Base-by-base conservation (phyloP, 2,113 vertebrate species). In the Rhombomys opimus region DNA sequence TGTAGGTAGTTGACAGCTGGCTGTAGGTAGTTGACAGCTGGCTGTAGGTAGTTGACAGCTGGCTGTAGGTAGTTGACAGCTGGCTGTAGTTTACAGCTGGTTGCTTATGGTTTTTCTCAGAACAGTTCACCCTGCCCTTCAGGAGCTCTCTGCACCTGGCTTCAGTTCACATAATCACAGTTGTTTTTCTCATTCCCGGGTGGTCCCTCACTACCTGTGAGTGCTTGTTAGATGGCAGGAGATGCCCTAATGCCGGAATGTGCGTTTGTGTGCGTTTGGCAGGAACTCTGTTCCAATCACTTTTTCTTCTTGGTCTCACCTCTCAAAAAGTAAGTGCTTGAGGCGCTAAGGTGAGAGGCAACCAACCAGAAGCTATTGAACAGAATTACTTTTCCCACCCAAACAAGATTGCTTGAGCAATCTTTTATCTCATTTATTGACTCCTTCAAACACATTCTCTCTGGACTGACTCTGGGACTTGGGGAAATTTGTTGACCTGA, bases 261-360 rank as follows among this genome's bases (percentile, higher is more conserved):
- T 46, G 46, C 4, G 4, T 46, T 46, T 46, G 46, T 46, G 46
- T 46, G 46, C 46, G 46, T 46, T 46, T 46, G 38, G 10, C 3
- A 25, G 76, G n/a, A 59, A 57, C 70, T 89, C 87, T 95, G 23
- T 94, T 87, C 15, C 61, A 50, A 25, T 81, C 80, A 25, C 1
- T 67, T 86, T 70, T 94, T 94, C 35, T 85, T 25, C 20, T 89
- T 72, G 38, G 38, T 7, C 30, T 22, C 27, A 57, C 7, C 15
- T 94, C 94, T 96, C 23, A 25, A 96, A 54, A 92, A 94, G 32
- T 67, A 82, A 94, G 87, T 52, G 38, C 52, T 89, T 8, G 4
- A 41, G 87, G 94, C 27, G 72, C 90, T 35, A 46, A 85, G 59
- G 35, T 91, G 46, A 38, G 23, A 84, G 89, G 72, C 85, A 85